A percentile compares a stretch with the other conserved stretches of the same genome.
Conservation (phyloP, 2,113 vertebrate species). For the Deroptyus accipitrinus region DNA sequence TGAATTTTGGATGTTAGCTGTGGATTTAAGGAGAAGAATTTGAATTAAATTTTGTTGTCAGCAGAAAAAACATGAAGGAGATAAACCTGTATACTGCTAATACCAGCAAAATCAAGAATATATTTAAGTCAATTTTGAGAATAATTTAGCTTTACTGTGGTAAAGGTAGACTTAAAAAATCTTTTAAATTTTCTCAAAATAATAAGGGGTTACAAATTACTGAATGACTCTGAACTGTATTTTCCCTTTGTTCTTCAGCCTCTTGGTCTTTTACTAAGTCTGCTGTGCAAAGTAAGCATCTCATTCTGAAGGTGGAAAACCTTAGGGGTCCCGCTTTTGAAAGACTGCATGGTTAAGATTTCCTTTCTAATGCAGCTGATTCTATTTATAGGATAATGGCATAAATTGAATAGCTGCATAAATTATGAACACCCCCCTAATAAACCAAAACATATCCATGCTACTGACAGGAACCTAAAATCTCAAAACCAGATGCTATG, state of each 20-base stretch:
- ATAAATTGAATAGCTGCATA: not conserved
- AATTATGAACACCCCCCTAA: not conserved
- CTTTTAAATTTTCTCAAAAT: not conserved
- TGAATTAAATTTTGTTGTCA: not conserved
- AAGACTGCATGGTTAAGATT: not conserved
- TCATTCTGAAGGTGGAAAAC: not conserved
- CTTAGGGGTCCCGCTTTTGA: not conserved
- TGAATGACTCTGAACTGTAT: not conserved
- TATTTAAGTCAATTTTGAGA: not conserved
- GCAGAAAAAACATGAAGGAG: not conserved
- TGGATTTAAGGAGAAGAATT: not conserved
- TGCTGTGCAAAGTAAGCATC: not conserved
- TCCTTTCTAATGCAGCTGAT: not conserved
- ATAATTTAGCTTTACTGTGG: not conserved
- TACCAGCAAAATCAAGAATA: not conserved
- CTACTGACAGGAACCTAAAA: not conserved
- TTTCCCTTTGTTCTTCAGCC: not conserved
- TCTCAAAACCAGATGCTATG: not conserved
- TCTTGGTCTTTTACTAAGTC: not conserved
- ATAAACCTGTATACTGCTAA: not conserved
- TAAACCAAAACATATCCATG: not conserved
- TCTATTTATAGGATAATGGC: not conserved
- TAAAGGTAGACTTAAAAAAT: not conserved
- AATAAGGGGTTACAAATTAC: not conserved
- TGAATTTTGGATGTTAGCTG: not conserved